Percentiles rank a stretch among this genome's conserved stretches.
Conservation (phyloP, 2,113 vertebrate species). For the Erpornis zantholeuca region DNA sequence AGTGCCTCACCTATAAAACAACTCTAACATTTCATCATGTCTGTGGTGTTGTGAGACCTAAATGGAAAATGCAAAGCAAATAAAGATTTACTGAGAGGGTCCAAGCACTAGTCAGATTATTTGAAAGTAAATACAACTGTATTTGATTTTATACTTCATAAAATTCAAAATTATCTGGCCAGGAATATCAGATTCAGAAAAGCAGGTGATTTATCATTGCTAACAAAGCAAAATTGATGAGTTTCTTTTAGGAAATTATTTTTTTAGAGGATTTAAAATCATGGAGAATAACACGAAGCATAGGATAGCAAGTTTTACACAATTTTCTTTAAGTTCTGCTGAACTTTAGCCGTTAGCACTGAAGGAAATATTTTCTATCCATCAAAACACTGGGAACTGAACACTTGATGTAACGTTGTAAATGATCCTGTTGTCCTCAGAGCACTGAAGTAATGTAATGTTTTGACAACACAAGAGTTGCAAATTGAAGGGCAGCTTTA, state of each 20-base stretch:
- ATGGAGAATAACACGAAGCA: not conserved
- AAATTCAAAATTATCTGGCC: not conserved
- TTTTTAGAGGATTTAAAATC: not conserved
- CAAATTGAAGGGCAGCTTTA: slow-evolving; percentile 1
- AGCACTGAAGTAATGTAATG: not conserved
- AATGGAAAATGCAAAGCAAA: not conserved
- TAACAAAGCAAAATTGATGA: not conserved
- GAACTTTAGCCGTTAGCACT: not conserved
- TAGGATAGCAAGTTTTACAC: not conserved
- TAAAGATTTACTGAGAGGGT: not conserved
- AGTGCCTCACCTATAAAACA: not conserved
- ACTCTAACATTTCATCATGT: not conserved
- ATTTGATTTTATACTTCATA: not conserved
- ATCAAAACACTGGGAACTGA: not conserved
- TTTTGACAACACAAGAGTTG: not conserved
- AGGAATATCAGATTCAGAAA: not conserved
- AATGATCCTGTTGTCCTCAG: not conserved
- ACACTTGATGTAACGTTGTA: not conserved
- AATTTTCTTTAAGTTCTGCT: not conserved
- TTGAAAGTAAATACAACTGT: not conserved
- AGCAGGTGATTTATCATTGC: not conserved
- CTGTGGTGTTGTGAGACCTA: not conserved
- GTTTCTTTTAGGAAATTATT: not conserved
- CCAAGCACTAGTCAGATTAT: not conserved
- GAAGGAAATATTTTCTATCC: not conserved